Percentiles rank a stretch among this genome's conserved stretches.
Conservation (phyloP, 2,888 invertebrate genomes). For the Drosophila histrio region DNA sequence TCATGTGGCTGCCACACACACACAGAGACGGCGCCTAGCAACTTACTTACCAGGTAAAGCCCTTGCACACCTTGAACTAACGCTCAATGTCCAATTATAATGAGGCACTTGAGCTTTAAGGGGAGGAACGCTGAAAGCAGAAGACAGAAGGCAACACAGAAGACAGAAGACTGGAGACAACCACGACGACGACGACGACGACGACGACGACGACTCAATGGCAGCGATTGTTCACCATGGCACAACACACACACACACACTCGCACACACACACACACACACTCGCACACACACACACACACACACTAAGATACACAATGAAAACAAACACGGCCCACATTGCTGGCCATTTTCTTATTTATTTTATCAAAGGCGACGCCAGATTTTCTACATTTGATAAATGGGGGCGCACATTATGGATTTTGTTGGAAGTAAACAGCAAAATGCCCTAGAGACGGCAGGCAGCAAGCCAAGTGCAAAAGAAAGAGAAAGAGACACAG, state of each 20-base stretch:
- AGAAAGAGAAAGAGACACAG: background rate
- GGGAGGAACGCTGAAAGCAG: slow-evolving; percentile 11
- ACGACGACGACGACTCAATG: slow-evolving; percentile 50
- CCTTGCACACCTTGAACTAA: slow-evolving; percentile 25
- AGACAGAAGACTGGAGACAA: slow-evolving; percentile 9
- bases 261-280: slow-evolving; percentile 3
- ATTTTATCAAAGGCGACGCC: slow-evolving; percentile 65
- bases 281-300: slow-evolving; percentile 3
- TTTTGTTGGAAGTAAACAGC: slow-evolving; percentile 36
- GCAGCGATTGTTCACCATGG: slow-evolving; percentile 56
- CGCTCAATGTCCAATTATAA: slow-evolving; percentile 42
- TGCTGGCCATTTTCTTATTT: slow-evolving; percentile 69
- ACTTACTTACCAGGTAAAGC: slow-evolving; percentile 45
- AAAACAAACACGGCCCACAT: slow-evolving; percentile 49
- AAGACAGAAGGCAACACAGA: slow-evolving; percentile 13
- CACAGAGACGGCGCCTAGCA: slow-evolving; percentile 51
- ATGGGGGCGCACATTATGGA: slow-evolving; percentile 63
- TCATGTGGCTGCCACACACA: slow-evolving; percentile 5
- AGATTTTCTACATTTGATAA: slow-evolving; percentile 72
- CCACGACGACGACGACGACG: slow-evolving; percentile 10
- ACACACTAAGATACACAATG: slow-evolving; percentile 8
- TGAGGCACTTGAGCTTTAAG: slow-evolving; percentile 64
- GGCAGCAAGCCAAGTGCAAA: slow-evolving; percentile 3
- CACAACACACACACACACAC: slow-evolving; percentile 26
- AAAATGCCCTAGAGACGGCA: background rate